These are phyloP conservation scores for Dynastes maya DNA, from an alignment of 2,888 invertebrate species.

Conservation along the genomic window DNA sequence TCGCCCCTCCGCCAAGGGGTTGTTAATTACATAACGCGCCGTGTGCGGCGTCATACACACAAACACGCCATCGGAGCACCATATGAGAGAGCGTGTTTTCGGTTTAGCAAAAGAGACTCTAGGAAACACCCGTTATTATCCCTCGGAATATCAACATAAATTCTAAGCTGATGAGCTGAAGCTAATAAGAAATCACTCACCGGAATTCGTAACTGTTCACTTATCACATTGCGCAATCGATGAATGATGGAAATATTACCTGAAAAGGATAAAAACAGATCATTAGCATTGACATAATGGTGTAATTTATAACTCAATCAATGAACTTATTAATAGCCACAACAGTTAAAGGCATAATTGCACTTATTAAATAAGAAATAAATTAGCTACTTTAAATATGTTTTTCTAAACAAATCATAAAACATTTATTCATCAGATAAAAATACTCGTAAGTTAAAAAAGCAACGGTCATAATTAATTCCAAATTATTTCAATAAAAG, in stretches of 20 bases:
- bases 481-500: not conserved
- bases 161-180: conserved; percentile 29
- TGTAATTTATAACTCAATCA: not conserved
- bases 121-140: conserved; percentile 32
- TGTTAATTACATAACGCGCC: conserved; percentile 64
- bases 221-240: conserved; percentile 29
- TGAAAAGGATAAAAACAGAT: conserved; percentile 15
- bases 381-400: too few species aligned
- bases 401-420: not conserved
- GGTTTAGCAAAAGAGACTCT: not conserved
- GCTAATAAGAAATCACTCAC: conserved; percentile 42
- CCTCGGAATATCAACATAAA: conserved; percentile 26
- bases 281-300: not conserved
- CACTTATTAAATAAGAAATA: too few species aligned
- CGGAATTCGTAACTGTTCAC: conserved; percentile 31
- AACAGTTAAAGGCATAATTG: not conserved
- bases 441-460: not conserved
- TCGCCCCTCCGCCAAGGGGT: conserved; percentile 62
- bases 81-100: conserved; percentile 26
- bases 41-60: conserved; percentile 37
- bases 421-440: too few species aligned
- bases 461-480: not conserved
- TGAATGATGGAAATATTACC: conserved; percentile 27
- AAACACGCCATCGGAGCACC: conserved; percentile 44
- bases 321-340: not conserved